Base-by-base conservation (phyloP, 2,888 invertebrate genomes). In the Mesorhabditis spiculigera region DNA sequence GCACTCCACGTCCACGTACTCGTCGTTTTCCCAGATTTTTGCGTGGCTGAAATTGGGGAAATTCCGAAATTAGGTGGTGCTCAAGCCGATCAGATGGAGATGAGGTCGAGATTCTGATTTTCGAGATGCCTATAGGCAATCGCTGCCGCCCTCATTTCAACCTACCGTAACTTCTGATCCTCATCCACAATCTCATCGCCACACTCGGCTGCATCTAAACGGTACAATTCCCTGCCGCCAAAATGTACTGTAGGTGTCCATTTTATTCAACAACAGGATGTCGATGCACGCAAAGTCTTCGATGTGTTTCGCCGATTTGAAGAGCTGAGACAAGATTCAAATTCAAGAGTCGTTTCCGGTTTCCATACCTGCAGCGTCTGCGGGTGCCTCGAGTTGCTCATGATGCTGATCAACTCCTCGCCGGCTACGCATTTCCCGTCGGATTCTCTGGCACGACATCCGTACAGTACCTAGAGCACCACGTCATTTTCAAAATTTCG, bases 1-100 rank as follows among this genome's bases (percentile, higher is more conserved):
- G 65, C 80, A 80, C 63, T 80, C 80, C 44, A 80, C 80, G 68
- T 80, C 80, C 4, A 80, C 80, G 65, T 77, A 80, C 62, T 77
- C 77, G 65, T 77, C 76, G 65, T 80, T 76, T 65, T 80, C 78
- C 62, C 77, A 76, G 45, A 80, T 75, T n/a, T 70, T 70, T 4
- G 78, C 78, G 66, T 80, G 80, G n/a, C 71, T 50, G 58, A 10
- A 50, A 50, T 28, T 28, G 28, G 3, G 28, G 28, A 28, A 28
- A 28, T 28, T 28, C 28, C 28, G 28, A 28, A 28, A 28, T 28
- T 28, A 28, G 28, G 28, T 28, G 28, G 28, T 28, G 28, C 28
- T 50, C 50, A 50, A 50, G 8, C 50, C 50, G 8, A 8, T 8
- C 50, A 50, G 8, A 13, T 50, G 50, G 58, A 50, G n/a, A 50